A percentile compares a stretch with the other conserved stretches of the same genome.
These are phyloP conservation scores for Phaedon cochleariae DNA, from an alignment of 2,888 invertebrate species.

Conservation along the genomic window DNA sequence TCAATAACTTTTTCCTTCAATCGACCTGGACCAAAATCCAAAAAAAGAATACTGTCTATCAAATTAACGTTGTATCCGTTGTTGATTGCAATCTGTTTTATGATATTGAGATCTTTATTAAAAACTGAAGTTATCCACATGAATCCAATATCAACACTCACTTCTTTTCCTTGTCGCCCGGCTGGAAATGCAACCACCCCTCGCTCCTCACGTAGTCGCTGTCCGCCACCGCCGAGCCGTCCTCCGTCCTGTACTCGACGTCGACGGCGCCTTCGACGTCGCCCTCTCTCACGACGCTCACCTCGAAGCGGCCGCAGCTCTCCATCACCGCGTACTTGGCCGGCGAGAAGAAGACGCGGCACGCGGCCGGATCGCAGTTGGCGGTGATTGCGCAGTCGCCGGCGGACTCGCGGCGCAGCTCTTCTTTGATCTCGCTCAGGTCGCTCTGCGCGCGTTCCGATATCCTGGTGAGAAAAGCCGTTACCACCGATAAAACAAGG, in stretches of 20 bases:
- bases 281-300: conserved; percentile 86
- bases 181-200: conserved; percentile 87
- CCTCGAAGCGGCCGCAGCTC: conserved; percentile 94
- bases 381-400: conserved; percentile 41
- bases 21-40: no score
- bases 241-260: conserved; percentile 93
- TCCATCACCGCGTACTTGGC: conserved; percentile 99
- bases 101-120: no score
- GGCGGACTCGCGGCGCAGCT: conserved; percentile 69
- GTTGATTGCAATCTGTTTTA: no score
- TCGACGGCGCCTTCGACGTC: conserved; percentile 73
- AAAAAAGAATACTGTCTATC: no score
- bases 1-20: no score
- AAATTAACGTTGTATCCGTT: no score
- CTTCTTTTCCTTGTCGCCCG: conserved; percentile 87
- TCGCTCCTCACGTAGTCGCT: conserved; percentile 91
- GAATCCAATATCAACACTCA: no score
- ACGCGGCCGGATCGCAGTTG: conserved; percentile 69
- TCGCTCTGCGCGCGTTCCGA: conserved; percentile 88
- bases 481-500: no score
- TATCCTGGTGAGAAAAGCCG: no score
- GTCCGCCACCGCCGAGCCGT: conserved; percentile 96
- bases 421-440: conserved; percentile 80
- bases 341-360: conserved; percentile 93
- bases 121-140: no score